Percentiles rank a stretch among this genome's conserved stretches.
These are phyloP conservation scores for Agelastica alni DNA, from an alignment of 2,888 invertebrate genomes.

Conservation along the genomic window DNA sequence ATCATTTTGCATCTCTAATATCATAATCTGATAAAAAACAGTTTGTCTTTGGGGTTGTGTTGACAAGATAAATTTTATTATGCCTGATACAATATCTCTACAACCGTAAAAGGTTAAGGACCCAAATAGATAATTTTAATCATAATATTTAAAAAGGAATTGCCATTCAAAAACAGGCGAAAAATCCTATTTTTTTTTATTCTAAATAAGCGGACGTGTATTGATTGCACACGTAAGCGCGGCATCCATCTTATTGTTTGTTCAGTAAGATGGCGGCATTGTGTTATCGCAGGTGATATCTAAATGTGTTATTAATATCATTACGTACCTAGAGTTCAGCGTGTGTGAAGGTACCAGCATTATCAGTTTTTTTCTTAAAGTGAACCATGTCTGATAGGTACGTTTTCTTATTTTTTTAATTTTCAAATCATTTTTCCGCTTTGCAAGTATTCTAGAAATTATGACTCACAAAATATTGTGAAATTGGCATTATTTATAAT, in stretches of 20 bases:
- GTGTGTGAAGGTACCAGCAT: constrained; percentile 13
- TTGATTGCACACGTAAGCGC: constrained; percentile 11
- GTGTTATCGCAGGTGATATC: constrained; percentile 30
- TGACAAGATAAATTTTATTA: constrained; percentile 50
- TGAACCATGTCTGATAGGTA: constrained; percentile 21
- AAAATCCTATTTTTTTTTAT: constrained; percentile 6
- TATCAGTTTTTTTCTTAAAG: constrained; percentile 14
- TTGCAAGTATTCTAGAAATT: not conserved
- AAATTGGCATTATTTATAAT: too few relatives aligned
- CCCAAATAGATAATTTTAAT: constrained; percentile 48
- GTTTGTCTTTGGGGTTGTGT: constrained; percentile 43
- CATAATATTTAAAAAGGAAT: constrained; percentile 53
- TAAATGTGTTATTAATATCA: constrained; percentile 26
- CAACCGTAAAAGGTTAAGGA: constrained; percentile 51
- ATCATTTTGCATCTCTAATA: constrained; percentile 33
- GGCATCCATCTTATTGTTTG: constrained; percentile 43
- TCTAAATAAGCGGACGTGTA: not conserved
- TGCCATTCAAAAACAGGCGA: constrained; percentile 29
- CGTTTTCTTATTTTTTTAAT: constrained; percentile 4
- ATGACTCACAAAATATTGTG: too few relatives aligned
- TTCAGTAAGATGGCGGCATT: constrained; percentile 40
- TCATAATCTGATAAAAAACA: constrained; percentile 45
- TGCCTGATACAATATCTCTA: constrained; percentile 46
- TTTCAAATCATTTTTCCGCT: not conserved
- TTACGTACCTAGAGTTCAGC: constrained; percentile 25